A percentile compares a stretch with the other conserved stretches of the same genome.
phyloP scores from a whole-genome alignment of 1,140 invertebrate genomes.

The Gryon sp. region DNA sequence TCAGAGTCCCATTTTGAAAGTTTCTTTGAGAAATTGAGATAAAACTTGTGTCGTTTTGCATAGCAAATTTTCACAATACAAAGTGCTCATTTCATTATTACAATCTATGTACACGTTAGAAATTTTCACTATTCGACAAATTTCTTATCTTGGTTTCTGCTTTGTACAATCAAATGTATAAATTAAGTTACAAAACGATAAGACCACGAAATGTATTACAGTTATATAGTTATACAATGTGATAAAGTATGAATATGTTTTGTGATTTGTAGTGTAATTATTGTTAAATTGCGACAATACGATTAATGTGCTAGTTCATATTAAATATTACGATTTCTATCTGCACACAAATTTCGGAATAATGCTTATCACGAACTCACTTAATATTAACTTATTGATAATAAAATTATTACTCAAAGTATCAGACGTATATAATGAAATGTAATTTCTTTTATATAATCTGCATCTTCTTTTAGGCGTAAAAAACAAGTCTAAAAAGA shows the following conservation, averaged over 20 bases:
- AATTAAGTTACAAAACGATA: slow-evolving; percentile 33
- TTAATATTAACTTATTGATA: no score
- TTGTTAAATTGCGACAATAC: slow-evolving; percentile 17
- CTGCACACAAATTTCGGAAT: no score
- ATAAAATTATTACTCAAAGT: no score
- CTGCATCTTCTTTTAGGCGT: no score
- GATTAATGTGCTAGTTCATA: slow-evolving; percentile 8
- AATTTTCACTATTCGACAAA: slow-evolving; percentile 43
- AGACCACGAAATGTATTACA: slow-evolving; percentile 30
- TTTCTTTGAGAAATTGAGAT: slow-evolving; percentile 57
- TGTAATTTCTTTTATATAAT: no score
- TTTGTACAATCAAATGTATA: slow-evolving; percentile 40
- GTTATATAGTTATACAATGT: slow-evolving; percentile 33
- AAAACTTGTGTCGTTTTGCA: slow-evolving; percentile 52
- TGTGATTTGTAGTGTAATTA: slow-evolving; percentile 22
- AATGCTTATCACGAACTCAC: no score
- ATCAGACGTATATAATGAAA: no score
- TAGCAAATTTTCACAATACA: slow-evolving; percentile 43
- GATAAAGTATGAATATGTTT: slow-evolving; percentile 43
- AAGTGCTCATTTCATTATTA: slow-evolving; percentile 48
- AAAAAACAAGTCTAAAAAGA: no score
- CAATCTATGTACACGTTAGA: slow-evolving; percentile 34
- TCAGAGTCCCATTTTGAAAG: slow-evolving; percentile 51
- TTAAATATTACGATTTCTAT: slow-evolving; percentile 2
- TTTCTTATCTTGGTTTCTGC: slow-evolving; percentile 39